Base-by-base conservation (phyloP, 2,797 vertebrate species). In the Rhinatrema bivittatum region DNA sequence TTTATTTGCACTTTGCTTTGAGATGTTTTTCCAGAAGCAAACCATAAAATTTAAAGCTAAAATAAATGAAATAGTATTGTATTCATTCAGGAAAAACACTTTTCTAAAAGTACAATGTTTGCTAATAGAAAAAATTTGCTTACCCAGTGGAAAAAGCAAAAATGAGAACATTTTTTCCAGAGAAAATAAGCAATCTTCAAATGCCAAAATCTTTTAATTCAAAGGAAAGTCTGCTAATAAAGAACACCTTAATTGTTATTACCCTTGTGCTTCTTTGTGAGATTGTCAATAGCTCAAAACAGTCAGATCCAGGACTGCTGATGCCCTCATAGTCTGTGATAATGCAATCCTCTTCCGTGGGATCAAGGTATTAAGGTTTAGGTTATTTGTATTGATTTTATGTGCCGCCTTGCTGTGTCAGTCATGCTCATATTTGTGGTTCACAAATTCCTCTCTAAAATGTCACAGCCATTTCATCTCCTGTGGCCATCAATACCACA, bases 321-420 rank as follows among this genome's bases (percentile, higher is more conserved):
- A 80, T 39, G 60, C 77, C 76, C 78, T 83, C 70, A 61, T 58
- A 77, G 77, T 69, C 70, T 84, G 79, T 81, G 87, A 87, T 91
- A 93, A 94, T 90, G 79, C 85, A 63, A 85, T 87, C 82, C 83
- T 93, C 91, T 90, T 93, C 87, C 83, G 81, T 76, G 34, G 85
- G 94, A 95, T 98, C 91, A 96, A 94, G 85, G 93, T 95, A 97
- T 98, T 97, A 98, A 90, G 91, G 91, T 91, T 91, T 93, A 86
- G 86, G 92, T 94, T 96, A 97, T 97, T 96, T 92, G 91, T 97
- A 99, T 99, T 97, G 94, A 99, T 98, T 91, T 93, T 92, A 81
- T 91, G 91, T 94, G 91, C 87, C 81, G 86, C 89, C 84, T 84
- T 87, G 85, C 89, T 71, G 76, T 67, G 65, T 87, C 84, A 66